Conservation (phyloP, 2,797 vertebrate genomes). For the Rhinogobio ventralis region DNA sequence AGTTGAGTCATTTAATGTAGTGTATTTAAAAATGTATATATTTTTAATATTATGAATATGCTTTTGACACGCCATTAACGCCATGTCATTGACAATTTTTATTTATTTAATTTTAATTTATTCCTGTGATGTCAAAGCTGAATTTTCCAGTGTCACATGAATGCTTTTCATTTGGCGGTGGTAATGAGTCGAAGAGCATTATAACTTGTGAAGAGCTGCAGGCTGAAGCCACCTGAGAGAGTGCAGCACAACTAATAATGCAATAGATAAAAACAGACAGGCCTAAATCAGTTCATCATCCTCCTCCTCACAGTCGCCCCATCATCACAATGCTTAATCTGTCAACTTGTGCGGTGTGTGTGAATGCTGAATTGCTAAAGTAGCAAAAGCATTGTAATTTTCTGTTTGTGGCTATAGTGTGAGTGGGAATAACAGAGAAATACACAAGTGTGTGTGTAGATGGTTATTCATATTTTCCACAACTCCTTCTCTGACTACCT, state of each 20-base stretch:
- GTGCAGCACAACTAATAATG: constrained; percentile 40
- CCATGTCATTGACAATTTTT: no score
- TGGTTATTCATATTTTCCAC: neutral
- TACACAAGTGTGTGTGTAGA: neutral
- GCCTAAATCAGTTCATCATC: constrained; percentile 44
- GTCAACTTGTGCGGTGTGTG: constrained; percentile 19
- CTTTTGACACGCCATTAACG: no score
- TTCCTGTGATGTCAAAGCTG: neutral
- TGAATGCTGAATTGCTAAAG: neutral
- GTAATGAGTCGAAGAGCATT: constrained; percentile 18
- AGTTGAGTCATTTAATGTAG: no score
- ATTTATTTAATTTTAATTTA: neutral
- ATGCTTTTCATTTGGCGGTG: neutral
- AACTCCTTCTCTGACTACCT: neutral
- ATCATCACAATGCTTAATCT: constrained; percentile 26
- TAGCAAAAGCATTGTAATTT: neutral
- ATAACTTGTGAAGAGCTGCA: constrained; percentile 19
- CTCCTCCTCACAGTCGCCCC: constrained; percentile 4
- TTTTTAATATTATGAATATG: no score
- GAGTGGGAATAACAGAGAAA: constrained; percentile 7
- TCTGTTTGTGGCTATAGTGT: neutral
- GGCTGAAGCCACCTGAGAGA: constrained; percentile 33
- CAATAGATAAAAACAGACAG: constrained; percentile 51
- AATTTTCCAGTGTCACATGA: neutral
- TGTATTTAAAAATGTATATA: neutral